Evolutionary conservation across 2,113 vertebrate genomes (phyloP), one percentile per base, ranked within the genome.

Genomic region (Nanorana parkeri): DNA sequence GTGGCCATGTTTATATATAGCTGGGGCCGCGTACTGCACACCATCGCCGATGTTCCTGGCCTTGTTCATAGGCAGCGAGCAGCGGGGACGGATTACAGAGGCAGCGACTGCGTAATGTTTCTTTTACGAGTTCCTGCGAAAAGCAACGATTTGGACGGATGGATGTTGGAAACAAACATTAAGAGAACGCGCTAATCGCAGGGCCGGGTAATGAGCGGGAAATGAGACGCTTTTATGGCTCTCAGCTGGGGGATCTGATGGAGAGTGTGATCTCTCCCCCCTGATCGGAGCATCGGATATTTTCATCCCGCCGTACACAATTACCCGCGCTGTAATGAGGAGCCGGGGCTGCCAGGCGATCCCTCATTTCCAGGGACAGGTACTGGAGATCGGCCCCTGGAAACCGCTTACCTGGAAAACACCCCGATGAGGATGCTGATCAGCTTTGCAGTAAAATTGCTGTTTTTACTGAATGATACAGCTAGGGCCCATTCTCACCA

Each of bases 151-250:
- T 71, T 80, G 23, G 51, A 80, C 20, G 60, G 56, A 80, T 71
- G 23, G 56, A 71, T 80, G 72, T 80, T 71, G 72, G 78, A 71
- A 17, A 52, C 21, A 72, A 51, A 80, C 66, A 69, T 80, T 80
- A 80, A 80, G 54, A 69, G 78, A 72, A 71, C 29, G 68, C 2
- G 56, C 36, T 72, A 80, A 80, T 80, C 64, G 56, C 56, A 8
- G 68, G 4, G 41, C 66, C 63, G 67, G 15, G 23, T 71, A 64
- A 80, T 80, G 52, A 63, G 32, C 36, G 60, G 19, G 58, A 58
- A 5, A 80, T 6, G 29, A 17, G 41, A 29, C 11, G 28, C 36
- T n/a, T 63, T 63, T 60, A 52, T 80, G 23, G 13, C 54, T 60
- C 52, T 41, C 52, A 10, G 77, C 16, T 68, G 64, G 66, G 23